Base-by-base conservation (phyloP, 2,113 vertebrate genomes). In the Pelmatolapia mariae region DNA sequence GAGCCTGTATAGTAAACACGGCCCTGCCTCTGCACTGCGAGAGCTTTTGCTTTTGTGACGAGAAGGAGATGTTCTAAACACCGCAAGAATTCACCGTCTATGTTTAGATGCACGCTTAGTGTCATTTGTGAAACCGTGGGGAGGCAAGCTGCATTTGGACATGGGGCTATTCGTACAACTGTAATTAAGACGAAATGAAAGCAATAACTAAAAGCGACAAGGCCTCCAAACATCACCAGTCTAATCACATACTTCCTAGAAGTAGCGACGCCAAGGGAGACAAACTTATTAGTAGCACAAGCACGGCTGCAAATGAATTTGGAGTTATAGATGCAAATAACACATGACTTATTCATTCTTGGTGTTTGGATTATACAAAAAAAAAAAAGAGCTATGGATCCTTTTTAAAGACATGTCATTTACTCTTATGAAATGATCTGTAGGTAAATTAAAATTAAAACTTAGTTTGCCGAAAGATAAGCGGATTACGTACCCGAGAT, bases 111-210 rank as follows among this genome's bases (percentile, higher is more conserved):
- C 84, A 36, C 38, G 26, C 31, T 88, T 38, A 18, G 79, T 91
- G 82, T 93, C 80, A 84, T 90, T 91, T 88, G 82, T 78, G 81
- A 86, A 87, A 80, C 12, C 6, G 76, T n/a, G 24, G 54, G 73
- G 84, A 43, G 61, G 84, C 52, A 83, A 86, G 80, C 82, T 83
- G 43, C 87, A 86, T 79, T 81, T 87, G 82, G 73, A 91, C 81
- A 29, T 56, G 80, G 50, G 84, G 88, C 84, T 83, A 87, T 87
- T 94, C 92, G 68, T 81, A 89, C 80, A 56, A 83, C 87, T 29
- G 40, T 94, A 95, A 95, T 94, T 93, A 92, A 93, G 89, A 91
- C 22, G 26, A 91, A 92, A 94, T 83, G 86, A 93, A 90, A 84
- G 90, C 90, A 89, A 91, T 93, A 93, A 93, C 87, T 63, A 91